Evolutionary conservation across 2,888 invertebrate species (phyloP), one percentile per base, ranked within the genome.

Genomic region (Drosophila prostipennis): DNA sequence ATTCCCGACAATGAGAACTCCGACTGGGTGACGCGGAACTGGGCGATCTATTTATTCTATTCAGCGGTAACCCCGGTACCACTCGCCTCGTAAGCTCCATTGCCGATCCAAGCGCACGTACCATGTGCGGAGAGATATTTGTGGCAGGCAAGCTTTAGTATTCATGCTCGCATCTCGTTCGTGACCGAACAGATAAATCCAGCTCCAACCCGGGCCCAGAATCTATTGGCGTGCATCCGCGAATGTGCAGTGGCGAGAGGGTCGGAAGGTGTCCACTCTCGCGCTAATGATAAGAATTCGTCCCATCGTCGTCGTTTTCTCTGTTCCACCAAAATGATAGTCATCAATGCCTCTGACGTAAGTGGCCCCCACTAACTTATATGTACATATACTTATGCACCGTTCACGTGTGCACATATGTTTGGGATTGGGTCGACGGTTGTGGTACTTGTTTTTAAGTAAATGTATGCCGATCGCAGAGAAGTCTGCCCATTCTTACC

Each of bases 341-440:
- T 83, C 74, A 86, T 83, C 80, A 77, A 86, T 76, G 76, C 86
- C 43, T 72, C 71, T 45, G 84, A 83, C 71, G 84, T 86, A 86
- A 86, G 83, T 86, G 71, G 39, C 26, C 43, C 60, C 67, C 69
- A 51, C 57, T 40, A 57, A 51, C 32, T 52, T 40, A 32, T 57
- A 23, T 19, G 39, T 57, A n/a, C n/a, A n/a, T n/a, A 23, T 19
- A 46, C 7, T 43, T 43, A 7, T 51, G n/a, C 3, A n/a, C n/a
- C 37, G 36, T 19, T 37, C 42, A 43, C 36, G 19, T 19, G 19
- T 19, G 14, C 19, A 40, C 32, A 69, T 40, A 6, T 60, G 56
- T 45, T 55, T 63, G 65, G 13, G 42, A 52, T 59, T 64, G 13
- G 68, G 36, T 48, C 52, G 13, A 26, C 1, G 26, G 26, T 68